Evolutionary conservation across 1,140 invertebrate species (phyloP).

Genomic region (Camponotus vicinus): DNA sequence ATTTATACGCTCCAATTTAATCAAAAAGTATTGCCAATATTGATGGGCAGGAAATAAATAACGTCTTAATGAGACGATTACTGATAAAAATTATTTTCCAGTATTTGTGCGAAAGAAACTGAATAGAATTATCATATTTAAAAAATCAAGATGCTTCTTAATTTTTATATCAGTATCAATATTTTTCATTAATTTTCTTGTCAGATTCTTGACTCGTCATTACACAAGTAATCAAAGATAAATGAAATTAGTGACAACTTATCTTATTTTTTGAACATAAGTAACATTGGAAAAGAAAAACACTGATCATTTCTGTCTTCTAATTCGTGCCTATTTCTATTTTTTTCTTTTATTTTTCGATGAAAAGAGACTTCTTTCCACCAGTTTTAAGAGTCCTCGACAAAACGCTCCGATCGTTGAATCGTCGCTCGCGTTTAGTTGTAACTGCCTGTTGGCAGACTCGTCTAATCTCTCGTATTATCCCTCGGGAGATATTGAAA

Average conservation of each 20-base stretch:
- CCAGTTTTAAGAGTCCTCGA: conserved; percentile 46
- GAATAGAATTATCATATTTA: background rate
- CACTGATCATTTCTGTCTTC: background rate
- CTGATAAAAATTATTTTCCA: background rate
- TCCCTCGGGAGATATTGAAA: conserved; percentile 75
- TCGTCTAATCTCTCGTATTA: conserved; percentile 80
- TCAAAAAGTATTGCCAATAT: background rate
- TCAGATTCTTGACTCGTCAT: background rate
- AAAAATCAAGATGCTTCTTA: background rate
- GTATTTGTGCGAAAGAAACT: background rate
- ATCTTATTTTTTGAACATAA: background rate
- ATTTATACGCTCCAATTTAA: background rate
- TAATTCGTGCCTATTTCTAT: background rate
- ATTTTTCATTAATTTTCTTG: background rate
- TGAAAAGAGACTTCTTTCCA: background rate
- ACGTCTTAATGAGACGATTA: background rate
- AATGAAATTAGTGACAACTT: background rate
- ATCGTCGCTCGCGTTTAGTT: conserved; percentile 22
- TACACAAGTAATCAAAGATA: background rate
- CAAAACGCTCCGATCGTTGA: conserved; percentile 23
- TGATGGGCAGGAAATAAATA: background rate
- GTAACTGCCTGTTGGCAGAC: conserved; percentile 59
- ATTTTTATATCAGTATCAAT: background rate
- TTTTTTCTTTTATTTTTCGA: background rate
- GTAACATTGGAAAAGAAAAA: background rate